Evolutionary conservation across 2,888 invertebrate species (phyloP).

Genomic region (Habrosyne pyritoides): DNA sequence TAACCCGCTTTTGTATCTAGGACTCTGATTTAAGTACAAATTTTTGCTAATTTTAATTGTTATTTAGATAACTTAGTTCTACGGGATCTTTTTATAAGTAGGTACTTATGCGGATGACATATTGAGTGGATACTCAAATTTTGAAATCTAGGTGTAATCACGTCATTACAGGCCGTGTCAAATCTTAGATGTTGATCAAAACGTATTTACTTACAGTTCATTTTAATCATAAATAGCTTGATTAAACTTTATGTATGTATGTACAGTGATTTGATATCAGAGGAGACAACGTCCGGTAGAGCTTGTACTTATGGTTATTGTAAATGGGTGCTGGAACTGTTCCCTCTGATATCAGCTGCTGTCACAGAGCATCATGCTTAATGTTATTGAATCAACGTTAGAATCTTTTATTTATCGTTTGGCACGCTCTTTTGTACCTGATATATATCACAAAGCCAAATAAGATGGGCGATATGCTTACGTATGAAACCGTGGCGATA

Average conservation of each 20-base stretch:
- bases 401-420: constrained; percentile 43
- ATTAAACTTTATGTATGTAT: background rate
- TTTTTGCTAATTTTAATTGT: constrained; percentile 81
- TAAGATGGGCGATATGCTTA: constrained; percentile 47
- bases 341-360: constrained; percentile 16
- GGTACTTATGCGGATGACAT: constrained; percentile 40
- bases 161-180: constrained; percentile 66
- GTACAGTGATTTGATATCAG: constrained; percentile 21
- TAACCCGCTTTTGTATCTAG: constrained; percentile 64
- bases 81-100: constrained; percentile 53
- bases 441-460: constrained; percentile 64
- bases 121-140: no score
- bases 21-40: constrained; percentile 82
- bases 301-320: constrained; percentile 30
- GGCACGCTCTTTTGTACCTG: constrained; percentile 73
- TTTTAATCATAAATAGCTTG: background rate
- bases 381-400: background rate
- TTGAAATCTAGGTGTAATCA: constrained; percentile 54
- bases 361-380: background rate
- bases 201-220: background rate
- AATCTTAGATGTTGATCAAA: constrained; percentile 37
- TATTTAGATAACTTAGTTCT: constrained; percentile 75
- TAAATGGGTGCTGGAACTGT: constrained; percentile 17
- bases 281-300: constrained; percentile 18
- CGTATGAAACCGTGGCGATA: constrained; percentile 65